Conservation (phyloP, 2,797 vertebrate species). For the Cirrhinus molitorella region DNA sequence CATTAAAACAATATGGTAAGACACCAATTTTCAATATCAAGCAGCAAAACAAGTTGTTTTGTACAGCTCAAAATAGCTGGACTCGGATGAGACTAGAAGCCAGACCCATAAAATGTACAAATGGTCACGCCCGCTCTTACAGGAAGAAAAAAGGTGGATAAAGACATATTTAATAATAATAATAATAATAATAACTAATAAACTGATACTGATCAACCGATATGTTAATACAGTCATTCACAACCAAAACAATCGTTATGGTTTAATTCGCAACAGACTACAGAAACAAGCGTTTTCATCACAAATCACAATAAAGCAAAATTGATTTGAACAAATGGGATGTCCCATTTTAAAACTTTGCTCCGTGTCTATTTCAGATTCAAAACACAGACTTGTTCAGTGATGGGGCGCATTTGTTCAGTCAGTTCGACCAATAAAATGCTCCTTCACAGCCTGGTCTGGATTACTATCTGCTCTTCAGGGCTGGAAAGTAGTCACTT, state of each 20-base stretch:
- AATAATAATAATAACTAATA: neutral
- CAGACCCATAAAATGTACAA: no score
- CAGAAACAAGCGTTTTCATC: neutral
- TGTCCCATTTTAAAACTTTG: neutral
- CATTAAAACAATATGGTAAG: no score
- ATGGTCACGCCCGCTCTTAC: no score
- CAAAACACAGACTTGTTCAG: neutral
- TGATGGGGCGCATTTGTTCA: no score
- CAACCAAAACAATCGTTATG: neutral
- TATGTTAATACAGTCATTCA: neutral
- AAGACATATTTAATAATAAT: no score
- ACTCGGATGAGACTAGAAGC: no score
- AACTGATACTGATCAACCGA: neutral
- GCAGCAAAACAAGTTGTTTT: no score
- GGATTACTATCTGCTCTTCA: neutral
- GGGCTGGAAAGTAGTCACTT: neutral
- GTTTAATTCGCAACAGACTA: neutral
- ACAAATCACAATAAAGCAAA: neutral
- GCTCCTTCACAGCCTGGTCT: neutral
- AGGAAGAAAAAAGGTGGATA: no score
- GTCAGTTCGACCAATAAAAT: neutral
- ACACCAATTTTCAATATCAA: no score
- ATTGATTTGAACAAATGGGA: neutral
- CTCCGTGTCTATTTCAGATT: neutral
- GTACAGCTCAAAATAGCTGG: no score